Percentiles rank a stretch among this genome's conserved stretches.
phyloP scores from a whole-genome alignment of 2,113 vertebrate genomes.

The Ploceus nigricollis region DNA sequence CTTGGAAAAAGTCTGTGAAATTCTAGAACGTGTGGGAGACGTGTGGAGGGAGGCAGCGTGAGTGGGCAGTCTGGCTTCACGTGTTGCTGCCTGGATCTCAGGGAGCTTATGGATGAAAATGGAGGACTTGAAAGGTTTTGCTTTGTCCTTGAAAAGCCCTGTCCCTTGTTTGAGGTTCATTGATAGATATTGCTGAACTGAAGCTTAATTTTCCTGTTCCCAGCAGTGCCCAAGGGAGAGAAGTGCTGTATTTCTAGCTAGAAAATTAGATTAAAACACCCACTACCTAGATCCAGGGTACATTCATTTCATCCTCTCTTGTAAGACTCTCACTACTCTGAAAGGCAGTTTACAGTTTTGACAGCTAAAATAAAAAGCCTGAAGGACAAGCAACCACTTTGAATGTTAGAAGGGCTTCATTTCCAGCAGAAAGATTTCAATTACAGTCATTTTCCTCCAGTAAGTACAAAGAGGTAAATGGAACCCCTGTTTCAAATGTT shows the following conservation, averaged over 20 bases:
- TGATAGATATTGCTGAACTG: not conserved
- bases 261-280: conserved; percentile 54
- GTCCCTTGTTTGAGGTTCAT: not conserved
- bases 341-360: conserved; percentile 62
- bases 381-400: conserved; percentile 53
- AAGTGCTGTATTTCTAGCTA: conserved; percentile 31
- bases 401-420: conserved; percentile 58
- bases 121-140: conserved; percentile 10
- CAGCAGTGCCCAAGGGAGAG: not conserved
- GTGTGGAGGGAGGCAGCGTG: not conserved
- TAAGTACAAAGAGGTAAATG: conserved; percentile 63
- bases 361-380: conserved; percentile 65
- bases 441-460: conserved; percentile 61
- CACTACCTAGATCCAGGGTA: not conserved
- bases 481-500: conserved; percentile 61
- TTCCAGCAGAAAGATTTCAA: conserved; percentile 66
- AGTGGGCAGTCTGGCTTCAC: not conserved
- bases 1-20: not conserved
- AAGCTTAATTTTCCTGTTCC: conserved; percentile 1
- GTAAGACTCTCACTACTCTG: not conserved
- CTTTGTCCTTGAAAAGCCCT: conserved; percentile 14
- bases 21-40: conserved; percentile 1
- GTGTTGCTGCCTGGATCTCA: not conserved
- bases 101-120: not conserved
- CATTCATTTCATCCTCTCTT: not conserved